Evolutionary conservation across 2,888 invertebrate genomes (phyloP), one percentile per base, ranked within the genome.

Genomic region (Sarcophaga variegata): DNA sequence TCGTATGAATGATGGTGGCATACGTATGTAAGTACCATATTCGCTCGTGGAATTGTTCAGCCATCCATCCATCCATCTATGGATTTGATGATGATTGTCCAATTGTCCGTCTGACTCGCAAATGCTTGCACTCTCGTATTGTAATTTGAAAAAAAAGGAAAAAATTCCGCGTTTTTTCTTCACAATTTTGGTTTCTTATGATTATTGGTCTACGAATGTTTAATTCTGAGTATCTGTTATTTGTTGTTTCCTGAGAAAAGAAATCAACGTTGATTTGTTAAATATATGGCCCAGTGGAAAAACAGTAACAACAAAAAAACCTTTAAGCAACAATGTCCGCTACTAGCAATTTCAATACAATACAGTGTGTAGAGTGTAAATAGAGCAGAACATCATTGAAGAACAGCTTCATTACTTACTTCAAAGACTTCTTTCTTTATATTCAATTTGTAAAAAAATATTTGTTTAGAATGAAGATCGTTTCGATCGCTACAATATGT

Each of bases 261-360:
- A 20, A 75, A 60, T 75, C 22, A 64, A 66, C 66, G 71, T 70
- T 84, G 84, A 84, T 80, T 84, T 80, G 84, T 80, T 84, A 80
- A 84, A 80, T 80, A 62, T 62, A 77, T 62, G 77, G 60, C 20
- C 37, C 59, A 45, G 64, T 45, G 2, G 11, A 72, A 37, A 82
- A 82, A 45, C 20, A 10, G 8, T 10, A 64, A 64, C 10, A 22
- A 49, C 17, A 66, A 20, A n/a, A 67, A 20, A 60, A n/a, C n/a
- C 47, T 80, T 70, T 60, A 27, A 60, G 70, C 70, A 27, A 66
- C 62, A 59, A 20, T 11, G 54, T 54, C 54, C 14, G 17, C 17
- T 14, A 4, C 17, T 54, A 14, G 17, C 14, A 54, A 14, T 14
- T 14, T 12, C 54, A 54, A 54, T 17, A 14, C 54, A 54, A 54